Conservation (phyloP, 2,113 vertebrate genomes). For the Urocynchramus pylzowi region DNA sequence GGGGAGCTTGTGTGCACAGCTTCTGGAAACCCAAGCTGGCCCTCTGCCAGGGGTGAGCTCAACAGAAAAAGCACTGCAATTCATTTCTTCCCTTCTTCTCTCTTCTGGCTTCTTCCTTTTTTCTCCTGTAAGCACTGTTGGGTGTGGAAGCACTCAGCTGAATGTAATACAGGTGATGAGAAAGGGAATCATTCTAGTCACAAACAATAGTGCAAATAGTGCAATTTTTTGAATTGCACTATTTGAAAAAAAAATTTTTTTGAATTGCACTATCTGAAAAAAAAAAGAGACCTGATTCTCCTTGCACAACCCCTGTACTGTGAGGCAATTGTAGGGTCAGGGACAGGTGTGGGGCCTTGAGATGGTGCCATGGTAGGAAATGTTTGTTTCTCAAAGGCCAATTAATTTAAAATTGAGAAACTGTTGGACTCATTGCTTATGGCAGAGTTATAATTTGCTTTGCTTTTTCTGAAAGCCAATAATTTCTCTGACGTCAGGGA, state of each 20-base stretch:
- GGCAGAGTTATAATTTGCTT: background rate
- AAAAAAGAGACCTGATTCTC: background rate
- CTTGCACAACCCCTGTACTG: background rate
- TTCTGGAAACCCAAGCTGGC: background rate
- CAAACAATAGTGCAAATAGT: background rate
- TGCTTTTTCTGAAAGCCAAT: background rate
- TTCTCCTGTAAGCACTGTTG: background rate
- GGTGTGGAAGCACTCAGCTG: background rate
- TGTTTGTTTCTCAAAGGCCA: background rate
- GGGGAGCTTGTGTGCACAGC: background rate
- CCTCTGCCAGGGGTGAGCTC: background rate
- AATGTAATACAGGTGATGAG: rapidly evolving
- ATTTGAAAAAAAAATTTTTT: too few species aligned
- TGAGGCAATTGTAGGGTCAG: background rate
- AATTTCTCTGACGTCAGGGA: background rate
- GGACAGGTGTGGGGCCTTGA: background rate
- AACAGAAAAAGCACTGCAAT: background rate
- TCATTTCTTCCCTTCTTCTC: background rate
- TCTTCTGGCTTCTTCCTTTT: background rate
- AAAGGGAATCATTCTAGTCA: background rate
- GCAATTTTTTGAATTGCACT: too few species aligned
- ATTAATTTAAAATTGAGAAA: background rate
- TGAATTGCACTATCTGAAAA: too few species aligned
- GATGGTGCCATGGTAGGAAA: rapidly evolving
- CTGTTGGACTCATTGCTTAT: background rate